Evolutionary conservation across 2,113 vertebrate genomes (phyloP), one percentile per base, ranked within the genome.

Genomic region (Charina bottae): DNA sequence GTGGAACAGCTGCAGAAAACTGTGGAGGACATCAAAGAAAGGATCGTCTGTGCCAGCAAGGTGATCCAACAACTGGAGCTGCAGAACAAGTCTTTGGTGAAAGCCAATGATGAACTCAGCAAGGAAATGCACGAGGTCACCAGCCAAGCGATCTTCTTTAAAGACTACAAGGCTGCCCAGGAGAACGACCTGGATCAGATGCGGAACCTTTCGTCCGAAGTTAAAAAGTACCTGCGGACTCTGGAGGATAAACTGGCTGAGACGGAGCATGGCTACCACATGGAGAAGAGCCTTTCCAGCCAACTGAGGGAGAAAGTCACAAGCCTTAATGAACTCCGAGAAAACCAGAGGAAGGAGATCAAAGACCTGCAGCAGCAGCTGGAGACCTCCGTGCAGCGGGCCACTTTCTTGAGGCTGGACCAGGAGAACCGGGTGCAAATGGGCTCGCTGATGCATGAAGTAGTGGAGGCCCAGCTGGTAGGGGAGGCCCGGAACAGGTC

Each of bases 1-100:
- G 26, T 89, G 13, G 72, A 93, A 72, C 89, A 93, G 26, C 9
- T 92, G 86, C 83, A 93, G 49, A 56, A 84, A 10, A 90, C 85
- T 26, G 91, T 62, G 33, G 92, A 93, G n/a, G 88, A 60, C 1
- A 46, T 87, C n/a, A 37, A 89, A 46, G 68, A 90, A 6, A 46
- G 3, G 13, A 46, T 60, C 4, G 55, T 91, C 26, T 7, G 49
- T 2, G 56, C 26, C 0, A 42, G 90, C 12, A 15, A 5, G 26
- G 83, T 87, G 26, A 49, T 94, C 7, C 0, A 0, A 6, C 62
- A 90, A 11, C 26, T 72, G 37, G 83, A 93, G 49, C 3, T 54
- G 12, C 83, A 90, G 85, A 94, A 2, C 19, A 89, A 83, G 64
- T 7, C 46, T 9, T 19, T 89, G 68, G 89, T 58, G 17, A 60